Percentiles rank a stretch among this genome's conserved stretches.
phyloP scores from a whole-genome alignment of 1,140 invertebrate species.

The Bombus huntii region DNA sequence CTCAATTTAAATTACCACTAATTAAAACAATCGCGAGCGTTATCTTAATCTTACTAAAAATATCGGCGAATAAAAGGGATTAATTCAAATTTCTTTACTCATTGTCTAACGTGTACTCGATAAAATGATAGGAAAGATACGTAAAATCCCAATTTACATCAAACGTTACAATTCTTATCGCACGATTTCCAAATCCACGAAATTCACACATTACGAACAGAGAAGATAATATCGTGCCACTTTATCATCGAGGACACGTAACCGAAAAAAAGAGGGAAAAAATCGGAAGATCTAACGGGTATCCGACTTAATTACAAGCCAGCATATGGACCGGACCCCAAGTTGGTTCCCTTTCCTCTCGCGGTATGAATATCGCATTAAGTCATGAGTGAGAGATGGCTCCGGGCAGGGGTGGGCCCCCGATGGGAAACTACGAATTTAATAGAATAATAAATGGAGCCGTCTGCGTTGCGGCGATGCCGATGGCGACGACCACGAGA shows the following conservation, averaged over 20 bases:
- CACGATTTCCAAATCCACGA: neutral
- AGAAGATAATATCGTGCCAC: neutral
- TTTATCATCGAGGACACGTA: neutral
- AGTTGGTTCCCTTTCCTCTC: conserved; percentile 54
- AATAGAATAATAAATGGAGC: conserved; percentile 79
- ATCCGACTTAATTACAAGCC: conserved; percentile 64
- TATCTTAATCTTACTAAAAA: neutral
- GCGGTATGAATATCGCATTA: conserved; percentile 70
- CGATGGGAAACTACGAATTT: conserved; percentile 73
- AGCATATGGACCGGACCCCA: conserved; percentile 54
- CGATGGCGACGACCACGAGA: conserved; percentile 17
- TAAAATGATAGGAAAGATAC: neutral
- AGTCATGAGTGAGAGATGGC: conserved; percentile 61
- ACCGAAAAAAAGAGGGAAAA: neutral
- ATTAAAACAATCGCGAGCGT: neutral
- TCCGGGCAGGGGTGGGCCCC: conserved; percentile 53
- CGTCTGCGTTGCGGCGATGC: conserved; percentile 38
- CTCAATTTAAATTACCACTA: neutral
- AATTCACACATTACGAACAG: neutral
- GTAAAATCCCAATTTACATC: neutral
- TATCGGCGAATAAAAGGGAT: no score
- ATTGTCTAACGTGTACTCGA: neutral
- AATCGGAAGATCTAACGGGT: conserved; percentile 44
- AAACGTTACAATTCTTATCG: neutral
- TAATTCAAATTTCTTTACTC: no score